Evolutionary conservation across 1,140 invertebrate genomes (phyloP).

Genomic region (Hermetia illucens): DNA sequence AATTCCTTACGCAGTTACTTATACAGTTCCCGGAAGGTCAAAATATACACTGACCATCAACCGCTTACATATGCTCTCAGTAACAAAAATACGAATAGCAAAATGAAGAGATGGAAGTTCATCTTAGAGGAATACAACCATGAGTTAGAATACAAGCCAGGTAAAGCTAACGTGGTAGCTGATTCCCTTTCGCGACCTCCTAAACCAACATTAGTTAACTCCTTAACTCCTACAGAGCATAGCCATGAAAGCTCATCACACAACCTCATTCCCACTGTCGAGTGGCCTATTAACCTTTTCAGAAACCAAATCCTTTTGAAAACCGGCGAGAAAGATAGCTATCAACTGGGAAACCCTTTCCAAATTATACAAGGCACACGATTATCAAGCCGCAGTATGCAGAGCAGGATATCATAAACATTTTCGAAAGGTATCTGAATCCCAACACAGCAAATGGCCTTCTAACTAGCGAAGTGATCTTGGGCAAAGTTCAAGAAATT

Average conservation of each 20-base stretch:
- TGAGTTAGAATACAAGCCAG: constrained; percentile 16
- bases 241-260: constrained; percentile 3
- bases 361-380: not conserved
- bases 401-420: not conserved
- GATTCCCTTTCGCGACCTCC: constrained; percentile 5
- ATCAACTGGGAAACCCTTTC: not conserved
- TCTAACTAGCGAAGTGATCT: not conserved
- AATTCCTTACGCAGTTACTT: constrained; percentile 21
- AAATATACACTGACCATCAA: constrained; percentile 16
- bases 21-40: constrained; percentile 10
- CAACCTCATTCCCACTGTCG: constrained; percentile 1
- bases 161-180: constrained; percentile 10
- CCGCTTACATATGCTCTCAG: constrained; percentile 26
- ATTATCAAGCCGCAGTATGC: not conserved
- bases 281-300: constrained; percentile 5
- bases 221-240: not conserved
- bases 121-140: constrained; percentile 21
- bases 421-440: not conserved
- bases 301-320: constrained; percentile 3
- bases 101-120: constrained; percentile 26
- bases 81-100: constrained; percentile 19
- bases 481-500: constrained; percentile 1
- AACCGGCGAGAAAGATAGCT: not conserved
- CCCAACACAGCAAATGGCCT: not conserved
- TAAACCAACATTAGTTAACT: not conserved